Conservation (phyloP, 2,797 vertebrate species). For the Cyclopterus lumpus region DNA sequence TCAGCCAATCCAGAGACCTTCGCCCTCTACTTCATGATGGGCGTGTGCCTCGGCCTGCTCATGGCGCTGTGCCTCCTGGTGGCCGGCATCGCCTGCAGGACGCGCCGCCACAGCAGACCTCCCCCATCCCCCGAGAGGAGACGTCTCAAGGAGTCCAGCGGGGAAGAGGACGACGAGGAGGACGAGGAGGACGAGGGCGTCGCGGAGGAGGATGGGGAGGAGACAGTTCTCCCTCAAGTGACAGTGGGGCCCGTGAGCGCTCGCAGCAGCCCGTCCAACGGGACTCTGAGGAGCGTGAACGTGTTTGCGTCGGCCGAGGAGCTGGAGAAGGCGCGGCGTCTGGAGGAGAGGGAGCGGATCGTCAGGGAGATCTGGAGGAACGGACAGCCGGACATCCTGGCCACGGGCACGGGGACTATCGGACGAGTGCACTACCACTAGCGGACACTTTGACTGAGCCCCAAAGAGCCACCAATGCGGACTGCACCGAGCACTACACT, state of each 20-base stretch:
- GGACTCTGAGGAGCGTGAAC: conserved; percentile 86
- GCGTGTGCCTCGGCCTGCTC: conserved; percentile 92
- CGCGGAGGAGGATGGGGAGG: conserved; percentile 81
- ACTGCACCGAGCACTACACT: no score
- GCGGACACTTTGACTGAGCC: conserved; percentile 3
- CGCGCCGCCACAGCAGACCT: conserved; percentile 62
- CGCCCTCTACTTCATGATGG: conserved; percentile 93
- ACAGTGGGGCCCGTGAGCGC: conserved; percentile 54
- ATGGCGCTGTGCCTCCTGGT: conserved; percentile 92
- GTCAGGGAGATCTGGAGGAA: conserved; percentile 96
- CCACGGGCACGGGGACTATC: conserved; percentile 86
- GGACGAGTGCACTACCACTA: conserved; percentile 85
- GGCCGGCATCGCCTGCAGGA: conserved; percentile 86
- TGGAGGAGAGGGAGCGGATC: conserved; percentile 92
- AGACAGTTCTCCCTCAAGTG: conserved; percentile 81
- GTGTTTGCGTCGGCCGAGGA: conserved; percentile 90
- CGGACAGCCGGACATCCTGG: conserved; percentile 91
- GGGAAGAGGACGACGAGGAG: conserved; percentile 81
- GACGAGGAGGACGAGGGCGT: conserved; percentile 81
- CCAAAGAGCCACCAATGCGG: no score
- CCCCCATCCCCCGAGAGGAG: conserved; percentile 73
- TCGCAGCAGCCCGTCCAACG: conserved; percentile 63
- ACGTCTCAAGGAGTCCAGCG: conserved; percentile 81
- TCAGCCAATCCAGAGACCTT: conserved; percentile 93
- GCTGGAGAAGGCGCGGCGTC: conserved; percentile 89